Conservation (phyloP, 2,888 invertebrate species). For the Aquatica leii region DNA sequence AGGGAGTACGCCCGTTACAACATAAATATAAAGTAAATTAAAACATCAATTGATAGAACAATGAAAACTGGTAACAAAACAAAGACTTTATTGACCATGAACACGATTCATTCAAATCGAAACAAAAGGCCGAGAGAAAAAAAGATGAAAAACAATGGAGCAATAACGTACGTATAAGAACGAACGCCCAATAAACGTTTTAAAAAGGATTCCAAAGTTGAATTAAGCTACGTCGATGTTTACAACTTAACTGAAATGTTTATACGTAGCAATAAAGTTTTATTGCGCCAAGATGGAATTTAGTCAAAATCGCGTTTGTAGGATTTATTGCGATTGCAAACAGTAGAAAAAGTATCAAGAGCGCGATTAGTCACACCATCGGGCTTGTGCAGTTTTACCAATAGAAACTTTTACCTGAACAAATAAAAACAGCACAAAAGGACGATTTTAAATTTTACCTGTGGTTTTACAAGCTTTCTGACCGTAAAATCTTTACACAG, state of each 20-base stretch:
- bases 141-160: slow-evolving; percentile 16
- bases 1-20: too few species aligned
- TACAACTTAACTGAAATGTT: slow-evolving; percentile 10
- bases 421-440: too few species aligned
- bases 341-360: neutral
- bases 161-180: slow-evolving; percentile 12
- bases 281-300: neutral
- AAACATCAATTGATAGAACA: slow-evolving; percentile 18
- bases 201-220: slow-evolving; percentile 5
- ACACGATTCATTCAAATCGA: slow-evolving; percentile 13
- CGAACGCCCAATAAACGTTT: slow-evolving; percentile 19
- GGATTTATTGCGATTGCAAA: neutral
- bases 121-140: slow-evolving; percentile 14
- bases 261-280: slow-evolving; percentile 13
- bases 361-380: neutral
- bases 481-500: slow-evolving; percentile 31
- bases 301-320: neutral
- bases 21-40: slow-evolving; percentile 12
- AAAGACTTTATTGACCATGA: slow-evolving; percentile 20
- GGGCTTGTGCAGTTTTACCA: neutral
- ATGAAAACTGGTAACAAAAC: slow-evolving; percentile 13
- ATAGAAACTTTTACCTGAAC: slow-evolving; percentile 20
- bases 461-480: slow-evolving; percentile 13
- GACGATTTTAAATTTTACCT: slow-evolving; percentile 18
- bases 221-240: slow-evolving; percentile 7